Evolutionary conservation across 2,797 vertebrate species (phyloP), one percentile per base, ranked within the genome.

Genomic region (Xenentodon cancila): DNA sequence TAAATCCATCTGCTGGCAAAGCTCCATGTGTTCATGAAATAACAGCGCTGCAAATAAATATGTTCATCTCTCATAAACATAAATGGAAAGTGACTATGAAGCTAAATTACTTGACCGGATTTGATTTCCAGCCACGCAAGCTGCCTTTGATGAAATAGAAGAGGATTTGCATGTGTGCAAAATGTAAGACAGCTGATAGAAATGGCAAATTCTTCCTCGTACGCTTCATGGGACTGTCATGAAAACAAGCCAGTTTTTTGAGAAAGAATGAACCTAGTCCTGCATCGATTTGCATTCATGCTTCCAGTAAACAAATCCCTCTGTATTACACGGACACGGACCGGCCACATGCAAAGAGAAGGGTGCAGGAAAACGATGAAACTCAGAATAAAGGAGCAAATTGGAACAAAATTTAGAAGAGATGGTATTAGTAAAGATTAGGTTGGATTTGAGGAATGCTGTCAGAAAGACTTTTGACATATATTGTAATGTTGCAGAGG

Each of bases 251-350:
- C 73, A 43, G 73, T 73, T 79, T 85, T 88, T 88, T 89, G 79
- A 86, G 80, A 57, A 42, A 70, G 77, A 82, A 83, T 73, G 84
- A 84, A 77, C 75, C 42, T 3, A 69, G 64, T 64, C 48, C 64
- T 75, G 86, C 71, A 77, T 84, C 79, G 48, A 91, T 90, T 90
- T 86, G 80, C 85, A 88, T 92, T 85, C 53, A 84, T 85, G 73
- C 81, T 79, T 80, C 79, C 79, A 62, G 71, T 75, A 77, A 85
- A 88, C 64, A 79, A 77, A 79, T 80, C 71, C 68, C 66, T 77
- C 69, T 85, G 77, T 87, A 40, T 64, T 74, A 48, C 53, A 40
- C 75, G 62, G 65, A 90, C 85, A 89, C 77, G 81, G 81, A 47
- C 52, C 21, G 58, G 64, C 66, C 71, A 55, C 55, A 52, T 79